Base-by-base conservation (phyloP, 1,140 invertebrate species). In the Harlomillsia oculata region DNA sequence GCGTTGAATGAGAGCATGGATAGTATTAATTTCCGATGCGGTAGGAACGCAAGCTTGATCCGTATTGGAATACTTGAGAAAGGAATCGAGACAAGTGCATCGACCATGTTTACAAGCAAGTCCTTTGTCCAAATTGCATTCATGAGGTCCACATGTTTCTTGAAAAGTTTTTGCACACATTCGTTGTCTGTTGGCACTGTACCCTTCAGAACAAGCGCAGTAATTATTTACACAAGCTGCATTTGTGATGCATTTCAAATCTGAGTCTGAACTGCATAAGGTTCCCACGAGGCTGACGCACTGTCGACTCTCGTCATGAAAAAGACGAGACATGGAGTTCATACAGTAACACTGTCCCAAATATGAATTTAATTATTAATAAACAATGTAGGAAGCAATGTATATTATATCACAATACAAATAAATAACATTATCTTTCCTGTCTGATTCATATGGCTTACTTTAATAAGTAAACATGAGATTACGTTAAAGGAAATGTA, bases 51-150 rank as follows among this genome's bases (percentile, higher is more conserved):
- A 37, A n/a, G n/a, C n/a, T n/a, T n/a, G n/a, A n/a, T n/a, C n/a
- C n/a, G n/a, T n/a, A n/a, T n/a, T n/a, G n/a, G n/a, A n/a, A 14
- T 51, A 57, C 9, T 32, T 48, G 39, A 43, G 44, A 25, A 39
- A 20, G 0, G 45, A 50, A 30, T 57, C 55, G 5, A 57, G 13
- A n/a, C 55, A 57, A 25, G 32, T n/a, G 25, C 55, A 57, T 11
- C 18, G 11, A 14, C 37, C 37, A 11, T 49, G 25, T 34, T 57
- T 57, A 29, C 55, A 57, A 5, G 55, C 55, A 8, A 57, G 37
- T 9, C 46, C 46, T 34, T 46, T 49, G 8, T 57, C 55, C 8
- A 21, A 1, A 25, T 50, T 43, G 28, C 55, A 57, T 32, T 50
- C 25, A 5, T 21, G 11, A 2, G 37, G 23, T 2, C 26, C 26